Evolutionary conservation across 2,113 vertebrate species (phyloP).

Genomic region (Alligator mississippiensis): DNA sequence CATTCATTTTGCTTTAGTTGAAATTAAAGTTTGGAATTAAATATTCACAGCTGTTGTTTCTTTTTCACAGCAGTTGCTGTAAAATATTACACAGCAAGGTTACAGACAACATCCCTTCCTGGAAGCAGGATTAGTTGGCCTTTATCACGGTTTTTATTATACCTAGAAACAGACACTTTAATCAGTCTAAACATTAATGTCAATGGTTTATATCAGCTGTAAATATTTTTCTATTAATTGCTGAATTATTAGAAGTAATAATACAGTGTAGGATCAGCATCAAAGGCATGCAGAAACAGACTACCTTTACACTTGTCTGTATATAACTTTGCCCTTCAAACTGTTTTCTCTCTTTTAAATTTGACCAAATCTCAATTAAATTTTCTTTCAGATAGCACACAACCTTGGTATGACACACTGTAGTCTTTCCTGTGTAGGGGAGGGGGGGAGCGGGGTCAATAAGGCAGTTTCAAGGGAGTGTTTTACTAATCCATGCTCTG

Average conservation of each 20-base stretch:
- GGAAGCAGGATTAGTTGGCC: not conserved
- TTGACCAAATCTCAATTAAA: not conserved
- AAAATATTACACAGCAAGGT: not conserved
- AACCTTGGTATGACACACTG: not conserved
- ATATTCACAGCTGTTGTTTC: conserved; percentile 8
- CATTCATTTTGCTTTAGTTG: not conserved
- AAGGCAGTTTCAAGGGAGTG: not conserved
- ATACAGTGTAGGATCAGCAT: not conserved
- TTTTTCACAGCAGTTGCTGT: not conserved
- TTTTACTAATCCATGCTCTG: not conserved
- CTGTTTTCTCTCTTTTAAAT: not conserved
- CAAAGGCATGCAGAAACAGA: not conserved
- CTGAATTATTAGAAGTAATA: not conserved
- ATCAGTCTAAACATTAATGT: not conserved
- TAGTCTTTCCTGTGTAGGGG: not conserved
- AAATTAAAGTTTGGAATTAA: conserved; percentile 12
- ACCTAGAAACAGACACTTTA: not conserved
- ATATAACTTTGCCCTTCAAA: not conserved
- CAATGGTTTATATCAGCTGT: not conserved
- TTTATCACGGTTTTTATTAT: not conserved
- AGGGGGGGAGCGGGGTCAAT: no score
- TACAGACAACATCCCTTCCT: not conserved
- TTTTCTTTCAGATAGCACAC: not conserved
- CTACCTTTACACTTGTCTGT: not conserved
- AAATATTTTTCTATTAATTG: not conserved